phyloP scores from a whole-genome alignment of 2,888 invertebrate genomes.

The Cephus pygmeus region DNA sequence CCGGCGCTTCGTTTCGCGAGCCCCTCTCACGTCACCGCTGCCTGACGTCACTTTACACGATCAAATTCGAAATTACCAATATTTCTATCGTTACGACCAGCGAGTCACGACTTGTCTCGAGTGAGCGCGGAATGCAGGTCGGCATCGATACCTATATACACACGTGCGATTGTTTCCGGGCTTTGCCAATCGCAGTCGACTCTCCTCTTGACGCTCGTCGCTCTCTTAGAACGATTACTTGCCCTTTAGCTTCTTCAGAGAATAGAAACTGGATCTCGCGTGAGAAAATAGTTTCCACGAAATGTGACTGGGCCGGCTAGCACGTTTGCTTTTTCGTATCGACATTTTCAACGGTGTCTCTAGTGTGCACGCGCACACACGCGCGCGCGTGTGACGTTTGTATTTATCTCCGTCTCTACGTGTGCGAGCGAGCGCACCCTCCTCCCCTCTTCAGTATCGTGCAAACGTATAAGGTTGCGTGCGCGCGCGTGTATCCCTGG shows the following conservation, averaged over 20 bases:
- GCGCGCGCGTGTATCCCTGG: constrained; percentile 13
- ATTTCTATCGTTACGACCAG: no score
- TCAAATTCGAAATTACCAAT: neutral
- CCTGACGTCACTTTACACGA: no score
- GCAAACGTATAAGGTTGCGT: neutral
- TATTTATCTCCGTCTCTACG: constrained; percentile 23
- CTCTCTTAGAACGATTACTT: no score
- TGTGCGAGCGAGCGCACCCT: constrained; percentile 15
- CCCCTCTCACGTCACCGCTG: no score
- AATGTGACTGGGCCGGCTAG: constrained; percentile 17
- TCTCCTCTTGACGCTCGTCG: no score
- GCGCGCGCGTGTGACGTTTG: constrained; percentile 2
- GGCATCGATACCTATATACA: no score
- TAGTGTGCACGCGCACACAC: constrained; percentile 34
- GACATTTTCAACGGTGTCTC: constrained; percentile 59
- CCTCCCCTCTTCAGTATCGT: neutral
- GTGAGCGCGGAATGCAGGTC: no score
- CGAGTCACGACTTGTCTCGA: no score
- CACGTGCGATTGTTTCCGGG: neutral
- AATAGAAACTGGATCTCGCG: neutral
- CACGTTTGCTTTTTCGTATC: constrained; percentile 63
- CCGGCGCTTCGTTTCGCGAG: no score
- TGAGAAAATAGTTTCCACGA: neutral
- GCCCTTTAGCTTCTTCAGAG: neutral
- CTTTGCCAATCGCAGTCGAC: neutral